A percentile compares a stretch with the other conserved stretches of the same genome.
These are phyloP conservation scores for Drosophila auraria DNA, from an alignment of 1,140 invertebrate species.

Conservation along the genomic window DNA sequence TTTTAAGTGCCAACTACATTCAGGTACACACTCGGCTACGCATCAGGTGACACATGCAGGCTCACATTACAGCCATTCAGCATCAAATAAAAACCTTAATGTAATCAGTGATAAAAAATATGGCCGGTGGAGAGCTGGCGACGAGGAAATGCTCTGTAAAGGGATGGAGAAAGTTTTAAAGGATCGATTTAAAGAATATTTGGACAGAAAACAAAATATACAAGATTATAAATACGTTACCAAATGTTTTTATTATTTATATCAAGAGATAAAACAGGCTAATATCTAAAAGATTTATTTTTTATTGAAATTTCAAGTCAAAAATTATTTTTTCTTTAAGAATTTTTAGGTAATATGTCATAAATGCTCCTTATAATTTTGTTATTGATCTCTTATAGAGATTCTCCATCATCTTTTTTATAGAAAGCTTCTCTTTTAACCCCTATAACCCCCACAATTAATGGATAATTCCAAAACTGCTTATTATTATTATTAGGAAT, in stretches of 20 bases:
- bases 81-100: conserved; percentile 55
- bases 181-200: neutral
- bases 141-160: conserved; percentile 11
- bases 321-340: neutral
- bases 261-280: neutral
- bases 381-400: no score
- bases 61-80: conserved; percentile 10
- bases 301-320: no score
- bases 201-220: neutral
- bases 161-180: neutral
- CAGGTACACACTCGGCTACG: conserved; percentile 27
- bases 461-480: neutral
- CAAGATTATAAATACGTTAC: neutral
- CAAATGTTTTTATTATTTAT: neutral
- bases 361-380: no score
- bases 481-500: conserved; percentile 7
- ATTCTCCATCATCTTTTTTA: neutral
- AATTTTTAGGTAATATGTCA: neutral
- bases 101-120: conserved; percentile 63
- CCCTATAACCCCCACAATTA: neutral
- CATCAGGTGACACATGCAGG: conserved; percentile 50
- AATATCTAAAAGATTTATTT: no score
- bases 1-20: conserved; percentile 69
- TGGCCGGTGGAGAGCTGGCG: neutral
- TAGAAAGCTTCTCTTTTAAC: neutral